Conservation (phyloP, 2,113 vertebrate genomes). For the Melanerpes aurifrons region DNA sequence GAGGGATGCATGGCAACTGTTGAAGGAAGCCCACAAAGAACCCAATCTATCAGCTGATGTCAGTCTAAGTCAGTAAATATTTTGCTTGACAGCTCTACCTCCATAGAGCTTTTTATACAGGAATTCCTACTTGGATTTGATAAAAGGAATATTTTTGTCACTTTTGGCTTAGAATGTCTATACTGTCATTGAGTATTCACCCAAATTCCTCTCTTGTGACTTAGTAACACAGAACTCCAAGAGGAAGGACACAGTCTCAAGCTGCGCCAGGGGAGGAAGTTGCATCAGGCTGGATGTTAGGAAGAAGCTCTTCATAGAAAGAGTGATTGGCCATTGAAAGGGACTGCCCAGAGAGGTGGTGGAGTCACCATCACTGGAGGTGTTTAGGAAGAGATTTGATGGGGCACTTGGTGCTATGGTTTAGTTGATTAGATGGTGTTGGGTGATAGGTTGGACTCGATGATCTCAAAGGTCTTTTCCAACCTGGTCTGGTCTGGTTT, state of each 20-base stretch:
- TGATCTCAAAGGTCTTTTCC: too few relatives aligned
- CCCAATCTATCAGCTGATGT: not conserved
- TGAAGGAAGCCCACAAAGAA: not conserved
- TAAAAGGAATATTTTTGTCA: not conserved
- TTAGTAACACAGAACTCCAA: not conserved
- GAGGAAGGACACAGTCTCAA: not conserved
- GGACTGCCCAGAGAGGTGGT: too few relatives aligned
- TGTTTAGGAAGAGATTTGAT: too few relatives aligned
- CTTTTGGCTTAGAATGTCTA: not conserved
- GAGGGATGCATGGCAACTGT: not conserved
- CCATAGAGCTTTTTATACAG: not conserved
- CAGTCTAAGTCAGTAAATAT: not conserved
- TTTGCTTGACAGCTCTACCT: not conserved
- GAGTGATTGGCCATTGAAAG: too few relatives aligned
- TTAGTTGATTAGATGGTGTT: too few relatives aligned
- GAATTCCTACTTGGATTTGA: not conserved
- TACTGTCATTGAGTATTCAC: not conserved
- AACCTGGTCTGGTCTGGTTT: too few relatives aligned
- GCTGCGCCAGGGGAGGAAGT: too few relatives aligned
- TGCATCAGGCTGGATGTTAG: too few relatives aligned
- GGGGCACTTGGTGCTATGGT: too few relatives aligned
- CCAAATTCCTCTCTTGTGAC: not conserved
- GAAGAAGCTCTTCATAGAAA: too few relatives aligned
- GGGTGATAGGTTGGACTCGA: too few relatives aligned
- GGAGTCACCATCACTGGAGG: too few relatives aligned